Evolutionary conservation across 1,140 invertebrate species (phyloP).

Genomic region (Capitella teleta): DNA sequence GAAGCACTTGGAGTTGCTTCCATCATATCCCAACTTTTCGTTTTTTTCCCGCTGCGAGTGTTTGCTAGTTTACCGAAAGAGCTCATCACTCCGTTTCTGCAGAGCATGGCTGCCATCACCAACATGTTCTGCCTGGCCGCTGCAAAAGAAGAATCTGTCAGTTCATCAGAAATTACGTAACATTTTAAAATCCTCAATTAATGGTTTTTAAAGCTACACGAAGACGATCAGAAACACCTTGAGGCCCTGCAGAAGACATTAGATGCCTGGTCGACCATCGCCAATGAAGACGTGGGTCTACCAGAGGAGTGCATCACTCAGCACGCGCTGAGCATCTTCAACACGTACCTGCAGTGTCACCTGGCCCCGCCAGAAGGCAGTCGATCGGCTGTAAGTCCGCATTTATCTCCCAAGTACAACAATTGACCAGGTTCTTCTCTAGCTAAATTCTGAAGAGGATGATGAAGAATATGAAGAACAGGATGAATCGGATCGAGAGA

Average conservation of each 20-base stretch:
- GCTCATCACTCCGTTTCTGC: constrained; percentile 44
- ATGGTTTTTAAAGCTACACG: constrained; percentile 25
- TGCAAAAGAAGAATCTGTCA: constrained; percentile 62
- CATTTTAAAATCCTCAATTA: constrained; percentile 6
- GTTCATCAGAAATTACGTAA: too few species aligned
- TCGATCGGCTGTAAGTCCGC: constrained; percentile 44
- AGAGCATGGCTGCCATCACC: constrained; percentile 59
- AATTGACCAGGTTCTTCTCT: not conserved
- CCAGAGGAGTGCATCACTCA: constrained; percentile 46
- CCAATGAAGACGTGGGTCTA: constrained; percentile 49
- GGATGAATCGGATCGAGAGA: constrained; percentile 59
- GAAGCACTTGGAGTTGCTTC: constrained; percentile 43
- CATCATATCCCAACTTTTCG: constrained; percentile 43
- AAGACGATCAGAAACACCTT: constrained; percentile 58
- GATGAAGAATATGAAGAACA: constrained; percentile 54
- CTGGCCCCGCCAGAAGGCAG: constrained; percentile 68
- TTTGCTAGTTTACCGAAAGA: constrained; percentile 41
- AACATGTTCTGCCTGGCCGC: constrained; percentile 62
- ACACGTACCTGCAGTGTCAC: constrained; percentile 69
- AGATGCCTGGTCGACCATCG: constrained; percentile 62
- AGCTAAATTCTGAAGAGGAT: constrained; percentile 43
- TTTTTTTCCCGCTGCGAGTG: constrained; percentile 49
- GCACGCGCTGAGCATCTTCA: constrained; percentile 53
- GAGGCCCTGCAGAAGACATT: constrained; percentile 71
- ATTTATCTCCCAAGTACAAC: too few species aligned